These are phyloP conservation scores for Ecdyonurus torrentis DNA, from an alignment of 2,888 invertebrate species.

Conservation along the genomic window DNA sequence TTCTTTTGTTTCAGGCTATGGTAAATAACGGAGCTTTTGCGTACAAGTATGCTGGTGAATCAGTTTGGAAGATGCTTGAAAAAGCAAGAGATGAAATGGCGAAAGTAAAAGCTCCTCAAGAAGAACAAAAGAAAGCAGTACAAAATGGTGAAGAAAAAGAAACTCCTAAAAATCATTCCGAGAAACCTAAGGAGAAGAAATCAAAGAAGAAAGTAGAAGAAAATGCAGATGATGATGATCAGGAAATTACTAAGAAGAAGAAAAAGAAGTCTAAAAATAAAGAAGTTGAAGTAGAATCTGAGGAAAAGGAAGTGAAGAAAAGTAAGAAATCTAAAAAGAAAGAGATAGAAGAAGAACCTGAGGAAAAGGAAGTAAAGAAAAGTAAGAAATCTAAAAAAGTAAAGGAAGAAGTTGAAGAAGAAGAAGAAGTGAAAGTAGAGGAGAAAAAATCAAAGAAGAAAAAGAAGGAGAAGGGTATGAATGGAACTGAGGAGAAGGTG, in stretches of 20 bases:
- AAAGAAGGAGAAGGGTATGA: not conserved
- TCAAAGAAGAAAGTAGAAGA: not conserved
- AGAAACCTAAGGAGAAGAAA: not conserved
- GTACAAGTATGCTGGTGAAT: no score
- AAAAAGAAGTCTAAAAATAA: not conserved
- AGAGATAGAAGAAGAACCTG: not conserved
- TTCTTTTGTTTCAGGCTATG: no score
- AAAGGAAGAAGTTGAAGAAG: not conserved
- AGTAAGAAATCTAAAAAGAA: not conserved
- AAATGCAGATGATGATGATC: not conserved
- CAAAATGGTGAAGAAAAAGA: not conserved
- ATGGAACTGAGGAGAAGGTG: not conserved
- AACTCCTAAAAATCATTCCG: not conserved
- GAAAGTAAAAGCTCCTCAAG: not conserved
- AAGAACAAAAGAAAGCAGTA: not conserved
- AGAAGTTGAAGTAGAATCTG: not conserved
- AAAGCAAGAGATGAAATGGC: no score
- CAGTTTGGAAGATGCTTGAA: no score
- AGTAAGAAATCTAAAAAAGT: not conserved
- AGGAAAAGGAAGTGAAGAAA: not conserved
- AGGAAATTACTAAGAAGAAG: not conserved
- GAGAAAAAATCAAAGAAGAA: not conserved
- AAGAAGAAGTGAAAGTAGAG: not conserved
- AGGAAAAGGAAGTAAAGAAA: not conserved
- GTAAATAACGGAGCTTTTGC: no score